phyloP scores from a whole-genome alignment of 2,888 invertebrate genomes.

The Rhagonycha fulva region DNA sequence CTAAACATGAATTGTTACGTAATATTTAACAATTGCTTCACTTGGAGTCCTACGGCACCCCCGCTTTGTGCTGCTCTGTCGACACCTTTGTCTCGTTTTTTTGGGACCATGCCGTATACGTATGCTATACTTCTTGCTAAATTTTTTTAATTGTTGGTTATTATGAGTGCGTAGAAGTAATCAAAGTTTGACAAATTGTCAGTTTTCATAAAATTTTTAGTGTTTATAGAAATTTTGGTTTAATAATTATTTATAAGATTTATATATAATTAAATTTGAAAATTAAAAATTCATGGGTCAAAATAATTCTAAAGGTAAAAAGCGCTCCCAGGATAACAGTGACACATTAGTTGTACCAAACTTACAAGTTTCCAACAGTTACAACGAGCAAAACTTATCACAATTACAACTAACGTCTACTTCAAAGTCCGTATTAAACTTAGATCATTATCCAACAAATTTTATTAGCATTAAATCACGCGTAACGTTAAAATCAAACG shows the following conservation, averaged over 20 bases:
- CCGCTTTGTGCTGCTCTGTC: no score
- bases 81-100: no score
- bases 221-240: background rate
- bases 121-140: background rate
- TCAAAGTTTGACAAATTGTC: background rate
- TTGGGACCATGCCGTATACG: no score
- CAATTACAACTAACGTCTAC: background rate
- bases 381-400: background rate
- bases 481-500: background rate
- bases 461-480: background rate
- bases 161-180: background rate
- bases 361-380: background rate
- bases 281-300: background rate
- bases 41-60: no score
- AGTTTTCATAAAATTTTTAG: background rate
- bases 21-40: no score
- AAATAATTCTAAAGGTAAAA: background rate
- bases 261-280: background rate
- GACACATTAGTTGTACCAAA: background rate
- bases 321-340: background rate
- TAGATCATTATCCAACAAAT: background rate
- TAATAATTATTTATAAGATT: background rate
- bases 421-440: background rate
- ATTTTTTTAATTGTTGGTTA: background rate
- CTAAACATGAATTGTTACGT: no score